phyloP scores from a whole-genome alignment of 2,113 vertebrate species.

The Garra rufa region DNA sequence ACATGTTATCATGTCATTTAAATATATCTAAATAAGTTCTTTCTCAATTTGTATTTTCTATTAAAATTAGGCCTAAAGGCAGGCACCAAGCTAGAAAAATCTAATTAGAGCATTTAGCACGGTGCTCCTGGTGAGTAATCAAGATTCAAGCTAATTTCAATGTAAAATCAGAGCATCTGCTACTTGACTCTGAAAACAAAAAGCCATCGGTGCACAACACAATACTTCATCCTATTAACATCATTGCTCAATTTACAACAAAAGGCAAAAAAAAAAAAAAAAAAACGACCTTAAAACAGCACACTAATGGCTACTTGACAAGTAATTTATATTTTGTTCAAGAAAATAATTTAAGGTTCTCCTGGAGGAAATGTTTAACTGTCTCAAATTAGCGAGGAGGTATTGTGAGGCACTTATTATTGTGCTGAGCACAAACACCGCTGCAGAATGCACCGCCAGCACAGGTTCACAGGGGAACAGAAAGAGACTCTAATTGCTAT shows the following conservation, averaged over 20 bases:
- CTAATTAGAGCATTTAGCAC: slow-evolving; percentile 60
- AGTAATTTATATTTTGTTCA: background rate
- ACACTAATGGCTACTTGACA: slow-evolving; percentile 11
- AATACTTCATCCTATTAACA: slow-evolving; percentile 56
- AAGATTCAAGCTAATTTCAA: slow-evolving; percentile 65
- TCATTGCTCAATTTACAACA: slow-evolving; percentile 45
- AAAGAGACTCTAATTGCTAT: slow-evolving; percentile 57
- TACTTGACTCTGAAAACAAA: slow-evolving; percentile 41
- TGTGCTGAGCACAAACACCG: slow-evolving; percentile 53
- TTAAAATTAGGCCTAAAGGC: slow-evolving; percentile 45
- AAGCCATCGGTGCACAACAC: slow-evolving; percentile 45
- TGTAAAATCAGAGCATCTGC: slow-evolving; percentile 49
- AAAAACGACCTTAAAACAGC: background rate
- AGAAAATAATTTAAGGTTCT: slow-evolving; percentile 19
- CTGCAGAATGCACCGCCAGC: slow-evolving; percentile 44
- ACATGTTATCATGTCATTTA: background rate
- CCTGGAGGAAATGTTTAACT: slow-evolving; percentile 50
- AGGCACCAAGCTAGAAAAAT: slow-evolving; percentile 56
- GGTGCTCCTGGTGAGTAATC: slow-evolving; percentile 60
- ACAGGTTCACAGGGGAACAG: slow-evolving; percentile 44
- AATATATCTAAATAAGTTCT: background rate
- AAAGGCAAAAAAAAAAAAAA: background rate
- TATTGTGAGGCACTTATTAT: slow-evolving; percentile 47
- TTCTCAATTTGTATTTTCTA: slow-evolving; percentile 20
- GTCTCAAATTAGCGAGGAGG: slow-evolving; percentile 32